Evolutionary conservation across 2,797 vertebrate genomes (phyloP), one percentile per base, ranked within the genome.

Genomic region (Sphenodon punctatus): DNA sequence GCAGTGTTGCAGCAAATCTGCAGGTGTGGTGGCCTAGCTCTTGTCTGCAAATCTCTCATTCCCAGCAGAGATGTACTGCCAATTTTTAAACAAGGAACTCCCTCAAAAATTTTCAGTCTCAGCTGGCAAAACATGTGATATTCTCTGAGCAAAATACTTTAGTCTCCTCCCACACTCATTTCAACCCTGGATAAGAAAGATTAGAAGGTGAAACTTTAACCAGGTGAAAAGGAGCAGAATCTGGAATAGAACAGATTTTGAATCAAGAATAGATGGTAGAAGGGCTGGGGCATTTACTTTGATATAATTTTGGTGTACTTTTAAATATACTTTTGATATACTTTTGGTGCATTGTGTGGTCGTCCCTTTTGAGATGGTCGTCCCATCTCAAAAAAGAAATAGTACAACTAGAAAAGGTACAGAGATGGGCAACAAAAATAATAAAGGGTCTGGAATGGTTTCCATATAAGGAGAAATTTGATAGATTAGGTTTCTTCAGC

Each of bases 1-100:
- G 4, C n/a, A 56, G 75, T 66, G 14, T n/a, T 14, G n/a, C 59
- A 58, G 34, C 61, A 46, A 46, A 36, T 75, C 80, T 89, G 45
- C 41, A 76, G 82, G 72, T 43, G 51, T 75, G 55, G 51, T 78
- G 80, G 82, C 34, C 51, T 70, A 45, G 46, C 80, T 38, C 51
- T 39, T 61, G 17, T 58, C 72, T 87, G 49, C 66, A 45, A 59
- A 81, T 55, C 10, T 9, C 53, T 86, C 41, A 22, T 14, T 77
- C 34, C 68, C 61, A 86, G 59, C 36, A 25, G 41, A 63, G 80
- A 27, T 23, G 45, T 60, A 53, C 55, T 86, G 72, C 78, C 72
- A 88, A 38, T 3, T 74, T 78, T 82, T 71, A 85, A 80, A 51
- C 63, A 64, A 83, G 61, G 67, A 66, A 82, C 38, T 86, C 30